Conservation (phyloP, 2,888 invertebrate genomes). For the Acronicta leporina region DNA sequence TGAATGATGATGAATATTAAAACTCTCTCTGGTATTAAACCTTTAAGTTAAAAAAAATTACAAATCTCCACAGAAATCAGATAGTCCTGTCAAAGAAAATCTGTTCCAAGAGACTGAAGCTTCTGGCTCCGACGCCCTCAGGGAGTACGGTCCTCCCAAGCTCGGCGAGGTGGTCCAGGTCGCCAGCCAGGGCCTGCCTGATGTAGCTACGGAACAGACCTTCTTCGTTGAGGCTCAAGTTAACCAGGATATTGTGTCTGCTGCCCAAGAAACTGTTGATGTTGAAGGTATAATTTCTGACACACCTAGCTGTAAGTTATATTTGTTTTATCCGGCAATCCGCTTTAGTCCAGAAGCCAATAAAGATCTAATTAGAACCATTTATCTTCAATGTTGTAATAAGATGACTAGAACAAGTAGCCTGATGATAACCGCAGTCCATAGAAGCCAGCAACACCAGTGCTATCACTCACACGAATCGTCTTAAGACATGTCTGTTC, state of each 20-base stretch:
- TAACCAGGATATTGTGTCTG: conserved; percentile 48
- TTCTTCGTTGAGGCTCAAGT: conserved; percentile 62
- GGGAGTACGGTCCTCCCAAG: conserved; percentile 85
- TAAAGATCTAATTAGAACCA: too few species aligned
- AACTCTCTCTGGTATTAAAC: too few species aligned
- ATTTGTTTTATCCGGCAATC: too few species aligned
- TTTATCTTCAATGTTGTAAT: too few species aligned
- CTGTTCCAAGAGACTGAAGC: conserved; percentile 79
- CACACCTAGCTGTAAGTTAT: neutral
- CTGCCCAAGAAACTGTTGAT: conserved; percentile 32
- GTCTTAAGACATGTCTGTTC: too few species aligned
- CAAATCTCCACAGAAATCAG: conserved; percentile 70
- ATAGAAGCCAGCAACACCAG: too few species aligned
- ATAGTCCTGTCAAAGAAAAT: conserved; percentile 78
- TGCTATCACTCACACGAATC: too few species aligned
- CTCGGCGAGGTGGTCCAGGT: conserved; percentile 63
- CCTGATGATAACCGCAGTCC: too few species aligned
- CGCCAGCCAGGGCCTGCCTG: conserved; percentile 75
- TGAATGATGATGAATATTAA: too few species aligned
- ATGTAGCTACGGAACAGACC: conserved; percentile 70
- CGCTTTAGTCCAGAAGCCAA: too few species aligned
- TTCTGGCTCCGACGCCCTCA: conserved; percentile 84
- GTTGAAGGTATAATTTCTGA: conserved; percentile 50
- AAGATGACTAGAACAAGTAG: too few species aligned
- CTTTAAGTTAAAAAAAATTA: neutral